Evolutionary conservation across 2,888 invertebrate genomes (phyloP).

Genomic region (Sericinus montela): DNA sequence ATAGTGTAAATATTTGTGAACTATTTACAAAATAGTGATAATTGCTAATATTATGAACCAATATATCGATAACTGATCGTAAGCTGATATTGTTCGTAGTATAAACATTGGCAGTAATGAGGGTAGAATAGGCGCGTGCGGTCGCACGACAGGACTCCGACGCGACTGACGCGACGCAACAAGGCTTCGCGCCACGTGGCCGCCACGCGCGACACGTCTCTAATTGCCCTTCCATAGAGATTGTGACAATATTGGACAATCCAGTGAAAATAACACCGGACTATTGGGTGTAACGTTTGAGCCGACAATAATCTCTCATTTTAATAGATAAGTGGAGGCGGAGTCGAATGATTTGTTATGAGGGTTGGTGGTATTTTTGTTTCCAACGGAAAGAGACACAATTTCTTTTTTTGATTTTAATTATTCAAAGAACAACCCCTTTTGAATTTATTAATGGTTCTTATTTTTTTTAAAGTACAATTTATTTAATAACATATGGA

Average conservation of each 20-base stretch:
- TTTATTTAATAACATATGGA: no score
- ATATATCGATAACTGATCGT: constrained; percentile 49
- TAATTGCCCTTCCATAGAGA: constrained; percentile 74
- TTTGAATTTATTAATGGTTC: no score
- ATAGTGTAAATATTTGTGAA: no score
- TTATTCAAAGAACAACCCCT: no score
- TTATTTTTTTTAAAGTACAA: no score
- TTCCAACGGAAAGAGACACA: constrained; percentile 1
- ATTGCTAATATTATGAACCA: constrained; percentile 25
- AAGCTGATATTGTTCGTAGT: constrained; percentile 46
- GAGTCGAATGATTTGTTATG: constrained; percentile 68
- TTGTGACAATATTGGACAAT: constrained; percentile 77
- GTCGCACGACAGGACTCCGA: constrained; percentile 24
- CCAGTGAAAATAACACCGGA: constrained; percentile 75
- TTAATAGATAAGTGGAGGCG: constrained; percentile 77
- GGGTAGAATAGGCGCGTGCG: constrained; percentile 46
- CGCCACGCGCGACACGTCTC: constrained; percentile 71
- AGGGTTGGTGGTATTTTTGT: constrained; percentile 27
- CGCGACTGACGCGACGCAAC: constrained; percentile 29
- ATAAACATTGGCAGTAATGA: constrained; percentile 63
- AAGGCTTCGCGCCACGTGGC: constrained; percentile 51
- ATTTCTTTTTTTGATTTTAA: no score
- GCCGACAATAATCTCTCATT: constrained; percentile 75
- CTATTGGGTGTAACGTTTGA: constrained; percentile 51
- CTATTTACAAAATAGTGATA: constrained; percentile 15